Base-by-base conservation (phyloP, 2,113 vertebrate genomes). In the Artemisiospiza belli region DNA sequence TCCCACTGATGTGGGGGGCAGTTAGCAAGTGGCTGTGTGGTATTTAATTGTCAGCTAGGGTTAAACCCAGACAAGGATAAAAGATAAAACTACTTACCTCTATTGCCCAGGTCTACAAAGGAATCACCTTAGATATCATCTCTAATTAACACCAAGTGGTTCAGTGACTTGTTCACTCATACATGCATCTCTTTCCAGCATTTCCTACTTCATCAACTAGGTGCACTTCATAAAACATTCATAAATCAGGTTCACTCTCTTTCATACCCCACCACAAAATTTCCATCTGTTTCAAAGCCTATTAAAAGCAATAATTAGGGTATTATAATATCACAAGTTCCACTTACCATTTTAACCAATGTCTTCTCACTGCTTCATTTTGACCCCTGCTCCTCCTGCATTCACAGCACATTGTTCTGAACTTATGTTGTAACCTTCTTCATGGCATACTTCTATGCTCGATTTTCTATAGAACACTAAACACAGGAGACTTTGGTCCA, bases 11-110 rank as follows among this genome's bases (percentile, higher is more conserved):
- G 14, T 31, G 27, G 10, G 12, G 25, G 5, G 6, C 18, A 44
- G 15, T 15, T 12, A 23, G 23, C 1, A 1, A 31, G 24, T 3
- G 2, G n/a, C 20, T 70, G 6, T 13, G 5, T n/a, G 19, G 12
- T 30, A 41, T 63, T 33, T 12, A 28, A 10, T 14, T 79, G 23
- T 19, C 28, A n/a, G 41, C 30, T 62, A n/a, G 12, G 23, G 19
- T 55, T 62, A 62, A 47, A 54, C 6, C 12, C 14, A 6, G 15
- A 47, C 9, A 47, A 70, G 28, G 28, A 79, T 52, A 61, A 18
- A 37, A 61, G 23, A 27, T 12, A 37, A 9, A 61, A 19, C 24
- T 35, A 15, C 19, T 59, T 79, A 67, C 67, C 14, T 43, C 24
- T 75, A 2, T 11, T 58, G 14, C 10, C 30, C 18, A 15, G 27